These are phyloP conservation scores for Botia almorhae DNA, from an alignment of 2,797 vertebrate genomes.

Conservation along the genomic window DNA sequence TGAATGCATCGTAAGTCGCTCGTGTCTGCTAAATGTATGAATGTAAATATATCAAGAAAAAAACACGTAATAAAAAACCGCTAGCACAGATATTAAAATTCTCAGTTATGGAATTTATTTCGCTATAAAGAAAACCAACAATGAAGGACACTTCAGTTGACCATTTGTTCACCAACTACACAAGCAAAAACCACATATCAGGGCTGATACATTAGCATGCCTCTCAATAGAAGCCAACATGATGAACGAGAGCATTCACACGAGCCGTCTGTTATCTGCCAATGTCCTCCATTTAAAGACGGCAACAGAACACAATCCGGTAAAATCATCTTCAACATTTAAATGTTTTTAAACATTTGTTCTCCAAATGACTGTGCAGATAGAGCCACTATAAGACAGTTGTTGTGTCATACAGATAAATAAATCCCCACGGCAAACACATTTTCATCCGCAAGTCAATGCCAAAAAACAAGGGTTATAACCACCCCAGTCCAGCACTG, in stretches of 20 bases:
- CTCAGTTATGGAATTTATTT: slow-evolving; percentile 55
- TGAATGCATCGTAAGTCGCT: too few species aligned
- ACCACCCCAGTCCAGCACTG: slow-evolving; percentile 24
- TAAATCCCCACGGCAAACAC: slow-evolving; percentile 13
- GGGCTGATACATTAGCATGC: slow-evolving; percentile 35
- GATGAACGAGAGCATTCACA: not conserved
- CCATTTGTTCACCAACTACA: slow-evolving; percentile 41
- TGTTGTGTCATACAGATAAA: not conserved
- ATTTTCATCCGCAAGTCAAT: slow-evolving; percentile 41
- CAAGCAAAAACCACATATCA: slow-evolving; percentile 35
- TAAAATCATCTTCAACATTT: slow-evolving; percentile 2
- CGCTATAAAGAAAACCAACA: slow-evolving; percentile 55
- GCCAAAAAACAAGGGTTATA: slow-evolving; percentile 22
- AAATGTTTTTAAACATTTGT: slow-evolving; percentile 15
- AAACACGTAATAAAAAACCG: slow-evolving; percentile 5
- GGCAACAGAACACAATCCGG: not conserved
- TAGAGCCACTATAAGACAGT: not conserved
- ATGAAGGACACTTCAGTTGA: slow-evolving; percentile 54
- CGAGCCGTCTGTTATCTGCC: not conserved
- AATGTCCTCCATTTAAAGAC: not conserved
- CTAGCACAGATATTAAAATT: slow-evolving; percentile 40
- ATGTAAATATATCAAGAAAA: not conserved
- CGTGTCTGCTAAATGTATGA: too few species aligned
- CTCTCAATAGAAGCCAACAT: slow-evolving; percentile 15
- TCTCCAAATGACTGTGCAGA: slow-evolving; percentile 3